These are phyloP conservation scores for Poicephalus meyeri DNA, from an alignment of 2,113 vertebrate species.

Conservation along the genomic window DNA sequence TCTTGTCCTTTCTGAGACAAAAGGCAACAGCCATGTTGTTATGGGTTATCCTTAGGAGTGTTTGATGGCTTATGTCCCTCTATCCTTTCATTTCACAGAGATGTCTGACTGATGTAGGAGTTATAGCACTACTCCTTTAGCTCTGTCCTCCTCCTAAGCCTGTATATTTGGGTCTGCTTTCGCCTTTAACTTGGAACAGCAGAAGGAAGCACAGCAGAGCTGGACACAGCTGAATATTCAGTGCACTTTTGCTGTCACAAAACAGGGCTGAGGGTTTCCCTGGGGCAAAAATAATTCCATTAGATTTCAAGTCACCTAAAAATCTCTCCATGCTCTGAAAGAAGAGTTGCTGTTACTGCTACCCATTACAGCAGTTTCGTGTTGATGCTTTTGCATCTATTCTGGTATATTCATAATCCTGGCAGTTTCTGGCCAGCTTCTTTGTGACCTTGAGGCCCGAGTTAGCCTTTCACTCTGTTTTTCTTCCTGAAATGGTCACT, in stretches of 20 bases:
- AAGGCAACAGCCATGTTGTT: background rate
- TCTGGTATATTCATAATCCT: background rate
- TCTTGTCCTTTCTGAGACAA: background rate
- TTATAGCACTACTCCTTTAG: background rate
- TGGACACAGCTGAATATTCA: background rate
- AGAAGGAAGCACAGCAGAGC: background rate
- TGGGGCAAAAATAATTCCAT: background rate
- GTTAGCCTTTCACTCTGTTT: background rate
- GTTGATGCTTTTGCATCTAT: background rate
- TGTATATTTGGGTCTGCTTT: background rate
- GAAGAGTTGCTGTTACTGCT: background rate
- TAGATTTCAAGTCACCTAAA: background rate
- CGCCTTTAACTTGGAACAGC: background rate
- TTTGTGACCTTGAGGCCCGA: background rate
- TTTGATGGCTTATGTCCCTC: background rate
- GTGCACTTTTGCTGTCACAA: background rate
- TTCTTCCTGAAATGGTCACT: slow-evolving; percentile 23
- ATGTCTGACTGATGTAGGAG: background rate
- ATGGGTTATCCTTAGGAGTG: background rate
- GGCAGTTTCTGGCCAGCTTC: background rate
- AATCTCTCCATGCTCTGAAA: background rate
- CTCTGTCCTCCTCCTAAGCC: background rate
- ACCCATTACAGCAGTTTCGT: background rate
- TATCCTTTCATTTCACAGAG: background rate
- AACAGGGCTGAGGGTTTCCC: background rate